Evolutionary conservation across 2,888 invertebrate genomes (phyloP), one percentile per base, ranked within the genome.

Genomic region (Euproctis similis): DNA sequence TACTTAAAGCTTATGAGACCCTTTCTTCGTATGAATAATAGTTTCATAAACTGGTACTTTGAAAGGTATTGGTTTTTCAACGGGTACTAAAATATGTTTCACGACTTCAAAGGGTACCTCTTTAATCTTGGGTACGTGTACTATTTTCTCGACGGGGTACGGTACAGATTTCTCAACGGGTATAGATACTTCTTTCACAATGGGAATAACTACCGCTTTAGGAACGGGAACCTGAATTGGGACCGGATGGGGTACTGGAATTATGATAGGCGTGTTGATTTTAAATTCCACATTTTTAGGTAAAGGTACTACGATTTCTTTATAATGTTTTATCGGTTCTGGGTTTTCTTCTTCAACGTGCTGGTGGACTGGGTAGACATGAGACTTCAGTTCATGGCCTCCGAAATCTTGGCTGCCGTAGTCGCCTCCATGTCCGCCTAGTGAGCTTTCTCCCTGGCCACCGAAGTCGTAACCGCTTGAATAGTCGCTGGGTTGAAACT

Each of bases 121-220:
- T 51, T 90, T 91, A 36, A 90, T 86, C 31, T 87, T 87, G 0
- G 90, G 89, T 14, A 90, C 88, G 16, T 88, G 88, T 0, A 90
- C 87, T 2, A 77, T 73, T 50, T 87, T 90, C 41, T 90, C 90
- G 0, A 91, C 89, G 0, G 90, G 88, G 53, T 90, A 90, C 1
- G 91, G 91, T 2, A 91, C 90, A 12, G 90, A 90, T 55, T 90
- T 91, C 49, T 91, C 91, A 0, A 91, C 88, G 0, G 90, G 90
- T 12, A 91, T 86, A 0, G 88, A 86, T 1, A 91, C 85, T 42
- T 90, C 90, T 55, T 89, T 90, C 16, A 90, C 77, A 2, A 91
- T 85, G 1, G 90, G 91, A 1, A 91, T 87, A 0, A 90, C 89
- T 0, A 91, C 84, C 0, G 90, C 90, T 44, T 89, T 89, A 0